Evolutionary conservation across 2,113 vertebrate species (phyloP), one percentile per base, ranked within the genome.

Genomic region (Arizona elegans): DNA sequence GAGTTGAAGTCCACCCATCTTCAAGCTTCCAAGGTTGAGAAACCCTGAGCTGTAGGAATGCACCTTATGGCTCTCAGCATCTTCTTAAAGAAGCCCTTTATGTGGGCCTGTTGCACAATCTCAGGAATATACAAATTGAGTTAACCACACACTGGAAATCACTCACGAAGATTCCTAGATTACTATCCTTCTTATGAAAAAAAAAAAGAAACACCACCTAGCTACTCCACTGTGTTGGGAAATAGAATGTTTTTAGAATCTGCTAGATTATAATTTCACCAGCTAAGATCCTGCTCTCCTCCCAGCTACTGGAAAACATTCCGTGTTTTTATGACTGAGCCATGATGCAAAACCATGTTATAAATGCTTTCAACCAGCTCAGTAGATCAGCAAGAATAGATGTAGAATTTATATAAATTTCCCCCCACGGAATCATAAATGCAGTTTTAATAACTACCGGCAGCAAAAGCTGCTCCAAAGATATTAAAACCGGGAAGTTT

Each of bases 401-500:
- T 55, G 75, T 15, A 55, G 75, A 38, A 65, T 52, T 24, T 55
- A 26, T 23, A 53, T 24, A 0, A 17, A 56, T 58, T 29, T 0
- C 38, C 88, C 93, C 59, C 13, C 53, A 47, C 21, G 33, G 62
- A 91, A 89, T 52, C 91, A n/a, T 53, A 86, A 56, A 3, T 2
- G 4, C 19, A 0, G 10, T 7, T 58, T 55, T 91, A 65, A 81
- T 89, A 26, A 95, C 91, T 91, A 90, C 55, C 24, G 90, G 75
- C 88, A 19, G 52, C 3, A 5, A 3, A 92, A 58, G 55, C 85
- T 17, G 59, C 95, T 95, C 93, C 0, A 11, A 93, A 92, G 54
- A 97, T 93, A 94, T 89, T 95, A 94, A 54, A 38, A 59, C 85
- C 92, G 93, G 85, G 95, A 92, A 65, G 43, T 65, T 94, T 92